Conservation (phyloP, 2,888 invertebrate genomes). For the Andrena haemorrhoa region DNA sequence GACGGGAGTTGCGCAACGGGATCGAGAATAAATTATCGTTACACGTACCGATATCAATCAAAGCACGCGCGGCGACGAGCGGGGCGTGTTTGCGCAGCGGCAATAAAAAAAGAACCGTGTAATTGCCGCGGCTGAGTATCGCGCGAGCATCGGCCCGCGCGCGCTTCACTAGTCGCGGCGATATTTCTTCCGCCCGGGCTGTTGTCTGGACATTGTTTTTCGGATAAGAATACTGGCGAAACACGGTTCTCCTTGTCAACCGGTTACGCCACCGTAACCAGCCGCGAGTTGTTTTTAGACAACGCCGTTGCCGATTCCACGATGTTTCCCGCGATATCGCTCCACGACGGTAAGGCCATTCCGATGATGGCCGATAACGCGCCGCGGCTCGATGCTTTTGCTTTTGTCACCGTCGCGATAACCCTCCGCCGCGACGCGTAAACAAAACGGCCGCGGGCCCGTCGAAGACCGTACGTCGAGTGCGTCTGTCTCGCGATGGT, state of each 20-base stretch:
- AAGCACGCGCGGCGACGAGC: not conserved
- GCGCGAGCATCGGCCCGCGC: not conserved
- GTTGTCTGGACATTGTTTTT: slow-evolving; percentile 34
- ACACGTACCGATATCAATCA: slow-evolving; percentile 38
- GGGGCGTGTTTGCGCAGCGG: slow-evolving; percentile 1
- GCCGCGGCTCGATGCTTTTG: slow-evolving; percentile 61
- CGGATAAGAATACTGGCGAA: slow-evolving; percentile 3
- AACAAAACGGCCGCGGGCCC: slow-evolving; percentile 44
- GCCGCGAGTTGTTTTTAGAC: not conserved
- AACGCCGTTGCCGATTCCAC: not conserved
- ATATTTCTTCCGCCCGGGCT: slow-evolving; percentile 37
- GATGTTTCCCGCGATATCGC: slow-evolving; percentile 45
- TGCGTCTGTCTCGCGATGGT: no score
- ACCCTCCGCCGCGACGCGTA: slow-evolving; percentile 49
- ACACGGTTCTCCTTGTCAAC: not conserved
- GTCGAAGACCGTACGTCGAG: not conserved
- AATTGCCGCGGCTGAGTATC: not conserved
- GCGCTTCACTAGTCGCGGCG: slow-evolving; percentile 7
- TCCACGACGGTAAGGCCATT: slow-evolving; percentile 53
- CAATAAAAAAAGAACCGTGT: not conserved
- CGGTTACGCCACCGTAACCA: not conserved
- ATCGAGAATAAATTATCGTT: slow-evolving; percentile 33
- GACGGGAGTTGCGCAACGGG: slow-evolving; percentile 34
- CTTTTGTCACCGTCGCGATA: slow-evolving; percentile 83
- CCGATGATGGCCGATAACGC: slow-evolving; percentile 61